Conservation (phyloP, 2,888 invertebrate genomes). For the Gasteruption jaculator region DNA sequence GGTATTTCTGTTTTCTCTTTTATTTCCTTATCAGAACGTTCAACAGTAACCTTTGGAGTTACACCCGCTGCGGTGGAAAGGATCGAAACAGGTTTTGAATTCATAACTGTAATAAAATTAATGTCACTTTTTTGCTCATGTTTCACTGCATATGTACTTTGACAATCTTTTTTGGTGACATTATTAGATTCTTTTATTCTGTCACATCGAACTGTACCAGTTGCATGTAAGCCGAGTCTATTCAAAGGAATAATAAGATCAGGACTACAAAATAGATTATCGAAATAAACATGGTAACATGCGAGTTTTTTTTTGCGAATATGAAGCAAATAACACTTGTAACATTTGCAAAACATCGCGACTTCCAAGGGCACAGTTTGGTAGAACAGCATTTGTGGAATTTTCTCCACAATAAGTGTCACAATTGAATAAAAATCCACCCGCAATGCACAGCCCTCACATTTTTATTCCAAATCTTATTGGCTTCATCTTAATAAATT, state of each 20-base stretch:
- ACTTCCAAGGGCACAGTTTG: constrained; percentile 21
- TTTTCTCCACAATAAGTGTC: constrained; percentile 24
- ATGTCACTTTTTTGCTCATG: constrained; percentile 24
- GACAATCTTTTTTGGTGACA: constrained; percentile 18
- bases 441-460: constrained; percentile 21
- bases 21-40: constrained; percentile 17
- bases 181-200: constrained; percentile 19
- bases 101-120: constrained; percentile 23
- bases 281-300: constrained; percentile 22
- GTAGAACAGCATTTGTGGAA: constrained; percentile 14
- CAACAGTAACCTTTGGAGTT: constrained; percentile 18
- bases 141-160: constrained; percentile 20
- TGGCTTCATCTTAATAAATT: constrained; percentile 24
- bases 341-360: constrained; percentile 23
- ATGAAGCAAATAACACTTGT: constrained; percentile 13
- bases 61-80: constrained; percentile 24
- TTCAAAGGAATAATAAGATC: constrained; percentile 23
- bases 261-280: constrained; percentile 20
- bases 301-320: constrained; percentile 12
- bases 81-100: constrained; percentile 25
- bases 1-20: constrained; percentile 18
- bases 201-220: constrained; percentile 21
- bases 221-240: constrained; percentile 18
- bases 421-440: constrained; percentile 21
- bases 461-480: constrained; percentile 23